Evolutionary conservation across 2,797 vertebrate species (phyloP), one percentile per base, ranked within the genome.

Genomic region (Geotria australis): DNA sequence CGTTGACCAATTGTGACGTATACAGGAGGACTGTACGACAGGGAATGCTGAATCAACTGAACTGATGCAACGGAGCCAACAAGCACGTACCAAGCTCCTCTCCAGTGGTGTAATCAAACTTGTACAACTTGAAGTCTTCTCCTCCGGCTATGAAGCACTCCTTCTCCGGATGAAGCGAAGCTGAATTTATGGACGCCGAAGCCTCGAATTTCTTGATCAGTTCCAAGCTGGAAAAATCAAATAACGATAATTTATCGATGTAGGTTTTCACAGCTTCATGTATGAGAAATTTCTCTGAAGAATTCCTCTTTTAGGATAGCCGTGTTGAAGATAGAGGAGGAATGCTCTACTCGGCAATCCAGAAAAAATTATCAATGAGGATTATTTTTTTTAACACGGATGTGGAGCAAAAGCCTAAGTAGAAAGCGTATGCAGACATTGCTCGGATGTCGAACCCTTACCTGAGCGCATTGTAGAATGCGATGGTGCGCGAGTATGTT

Each of bases 61-160:
- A 38, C 24, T 38, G 24, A 38, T 38, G 24, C 24, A 38, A 38
- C 24, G 38, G 12, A 55, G 15, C 2, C n/a, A 15, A 57, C 38
- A 12, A 46, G 46, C 6, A 62, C 77, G 65, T 63, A 96, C 89
- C 89, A 61, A 94, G 70, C 66, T 96, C 85, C 67, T 98, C 88
- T 66, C 81, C 84, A 48, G 76, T 82, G 69, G 75, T 73, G 71
- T 94, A 95, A 73, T 98, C 89, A 65, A 80, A 95, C 65, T 96
- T 98, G 73, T 91, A 98, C 63, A 96, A 82, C 68, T 98, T 96
- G 74, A 98, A 95, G 70, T 94, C 86, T 48, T 94, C 85, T 60
- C 85, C 85, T 48, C 83, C 86, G 1, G 88, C 88, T 62, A 98
- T 88, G 66, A 98, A 74, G 69, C 82, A 94, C 62, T 95, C 85